A percentile compares a stretch with the other conserved stretches of the same genome.
These are phyloP conservation scores for Crossocerus cetratus DNA, from an alignment of 2,888 invertebrate genomes.

Conservation along the genomic window DNA sequence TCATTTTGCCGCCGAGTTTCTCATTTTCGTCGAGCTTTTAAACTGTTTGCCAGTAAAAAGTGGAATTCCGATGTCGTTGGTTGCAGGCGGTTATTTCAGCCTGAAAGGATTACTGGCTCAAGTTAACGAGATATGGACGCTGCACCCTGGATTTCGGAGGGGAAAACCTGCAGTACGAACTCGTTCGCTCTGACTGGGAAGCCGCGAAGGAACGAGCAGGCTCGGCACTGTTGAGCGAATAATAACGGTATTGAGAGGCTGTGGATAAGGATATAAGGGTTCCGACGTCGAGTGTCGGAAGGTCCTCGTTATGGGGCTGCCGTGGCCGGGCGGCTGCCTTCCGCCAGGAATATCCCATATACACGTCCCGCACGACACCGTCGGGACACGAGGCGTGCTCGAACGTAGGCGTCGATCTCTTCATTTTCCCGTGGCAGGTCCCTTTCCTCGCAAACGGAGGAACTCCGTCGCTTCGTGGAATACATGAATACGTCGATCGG, in stretches of 20 bases:
- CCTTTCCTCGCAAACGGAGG: slow-evolving; percentile 10
- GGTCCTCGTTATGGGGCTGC: slow-evolving; percentile 54
- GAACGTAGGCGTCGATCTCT: slow-evolving; percentile 58
- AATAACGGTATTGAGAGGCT: slow-evolving; percentile 66
- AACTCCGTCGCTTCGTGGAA: slow-evolving; percentile 35
- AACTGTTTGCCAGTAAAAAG: too few species aligned
- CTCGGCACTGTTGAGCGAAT: slow-evolving; percentile 61
- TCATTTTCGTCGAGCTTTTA: too few species aligned
- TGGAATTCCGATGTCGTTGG: too few species aligned
- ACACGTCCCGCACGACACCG: slow-evolving; percentile 35
- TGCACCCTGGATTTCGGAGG: too few species aligned
- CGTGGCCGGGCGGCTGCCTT: slow-evolving; percentile 19
- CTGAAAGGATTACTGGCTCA: too few species aligned
- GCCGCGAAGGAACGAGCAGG: slow-evolving; percentile 42
- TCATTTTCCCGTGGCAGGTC: slow-evolving; percentile 40
- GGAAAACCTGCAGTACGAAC: slow-evolving; percentile 20
- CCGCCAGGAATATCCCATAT: slow-evolving; percentile 34
- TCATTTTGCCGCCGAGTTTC: too few species aligned
- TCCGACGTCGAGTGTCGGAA: slow-evolving; percentile 30
- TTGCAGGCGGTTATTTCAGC: too few species aligned
- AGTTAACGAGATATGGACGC: too few species aligned
- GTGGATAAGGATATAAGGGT: slow-evolving; percentile 53
- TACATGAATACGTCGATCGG: slow-evolving; percentile 24
- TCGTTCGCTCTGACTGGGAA: slow-evolving; percentile 45
- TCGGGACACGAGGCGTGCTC: slow-evolving; percentile 24